Percentiles rank a stretch among this genome's conserved stretches.
Conservation (phyloP, 2,888 invertebrate genomes). For the Eurois occulta region DNA sequence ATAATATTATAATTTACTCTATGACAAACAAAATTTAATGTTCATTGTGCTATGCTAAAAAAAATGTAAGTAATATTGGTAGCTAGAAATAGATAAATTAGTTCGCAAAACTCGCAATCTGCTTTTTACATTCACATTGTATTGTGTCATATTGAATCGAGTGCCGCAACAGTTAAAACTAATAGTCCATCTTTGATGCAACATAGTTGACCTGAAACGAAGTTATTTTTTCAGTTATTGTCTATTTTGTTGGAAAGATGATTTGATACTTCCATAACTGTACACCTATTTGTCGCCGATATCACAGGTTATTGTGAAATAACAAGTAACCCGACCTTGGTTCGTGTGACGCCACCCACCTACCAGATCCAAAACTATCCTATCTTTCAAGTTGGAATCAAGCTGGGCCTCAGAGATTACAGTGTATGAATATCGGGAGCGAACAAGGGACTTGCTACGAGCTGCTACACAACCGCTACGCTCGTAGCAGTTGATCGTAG, state of each 20-base stretch:
- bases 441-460: background rate
- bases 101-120: too few relatives aligned
- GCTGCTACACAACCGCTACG: conserved; percentile 21
- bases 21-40: too few relatives aligned
- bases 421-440: background rate
- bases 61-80: background rate
- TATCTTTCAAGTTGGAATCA: too few relatives aligned
- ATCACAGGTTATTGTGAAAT: too few relatives aligned
- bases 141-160: background rate
- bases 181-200: background rate
- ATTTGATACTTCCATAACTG: background rate
- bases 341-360: too few relatives aligned
- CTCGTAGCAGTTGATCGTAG: background rate
- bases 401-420: too few relatives aligned
- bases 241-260: background rate
- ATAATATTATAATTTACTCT: too few relatives aligned
- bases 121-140: background rate
- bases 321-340: too few relatives aligned
- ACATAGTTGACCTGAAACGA: background rate
- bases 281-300: background rate
- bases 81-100: background rate
- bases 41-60: too few relatives aligned
- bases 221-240: background rate
- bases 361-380: too few relatives aligned
- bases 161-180: background rate